phyloP scores from a whole-genome alignment of 2,888 invertebrate species.

The Eupelmus urozonus region DNA sequence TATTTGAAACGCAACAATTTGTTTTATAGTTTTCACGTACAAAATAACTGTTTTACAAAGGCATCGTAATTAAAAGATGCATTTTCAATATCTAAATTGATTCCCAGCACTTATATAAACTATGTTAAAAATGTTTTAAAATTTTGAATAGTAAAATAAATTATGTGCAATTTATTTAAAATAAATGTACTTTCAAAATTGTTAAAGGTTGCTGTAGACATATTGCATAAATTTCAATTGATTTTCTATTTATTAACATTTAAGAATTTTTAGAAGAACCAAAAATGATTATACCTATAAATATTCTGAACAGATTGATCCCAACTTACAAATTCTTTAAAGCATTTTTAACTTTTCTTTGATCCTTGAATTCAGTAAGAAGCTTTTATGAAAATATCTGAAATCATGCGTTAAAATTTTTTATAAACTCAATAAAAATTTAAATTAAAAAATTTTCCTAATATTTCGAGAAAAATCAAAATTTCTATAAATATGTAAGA shows the following conservation, averaged over 20 bases:
- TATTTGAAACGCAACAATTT: conserved; percentile 3
- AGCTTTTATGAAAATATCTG: conserved; percentile 38
- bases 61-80: conserved; percentile 41
- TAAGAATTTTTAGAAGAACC: too few relatives aligned
- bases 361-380: conserved; percentile 1
- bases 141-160: conserved; percentile 17
- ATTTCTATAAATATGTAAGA: background rate
- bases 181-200: background rate
- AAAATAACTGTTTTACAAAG: conserved; percentile 29
- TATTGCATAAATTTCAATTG: background rate
- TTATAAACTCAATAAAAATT: background rate
- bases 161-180: conserved; percentile 1
- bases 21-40: background rate
- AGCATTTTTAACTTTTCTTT: conserved; percentile 18
- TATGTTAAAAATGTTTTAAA: conserved; percentile 28
- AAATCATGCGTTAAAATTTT: conserved; percentile 3
- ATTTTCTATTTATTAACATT: too few relatives aligned
- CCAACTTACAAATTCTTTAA: too few relatives aligned
- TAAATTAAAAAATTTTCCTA: background rate
- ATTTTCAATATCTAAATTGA: conserved; percentile 37
- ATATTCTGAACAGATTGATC: too few relatives aligned
- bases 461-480: too few relatives aligned
- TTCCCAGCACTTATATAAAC: conserved; percentile 1
- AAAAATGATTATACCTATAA: background rate
- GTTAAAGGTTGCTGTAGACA: background rate